These are phyloP conservation scores for Teinopalpus imperialis DNA, from an alignment of 2,888 invertebrate genomes.

Conservation along the genomic window DNA sequence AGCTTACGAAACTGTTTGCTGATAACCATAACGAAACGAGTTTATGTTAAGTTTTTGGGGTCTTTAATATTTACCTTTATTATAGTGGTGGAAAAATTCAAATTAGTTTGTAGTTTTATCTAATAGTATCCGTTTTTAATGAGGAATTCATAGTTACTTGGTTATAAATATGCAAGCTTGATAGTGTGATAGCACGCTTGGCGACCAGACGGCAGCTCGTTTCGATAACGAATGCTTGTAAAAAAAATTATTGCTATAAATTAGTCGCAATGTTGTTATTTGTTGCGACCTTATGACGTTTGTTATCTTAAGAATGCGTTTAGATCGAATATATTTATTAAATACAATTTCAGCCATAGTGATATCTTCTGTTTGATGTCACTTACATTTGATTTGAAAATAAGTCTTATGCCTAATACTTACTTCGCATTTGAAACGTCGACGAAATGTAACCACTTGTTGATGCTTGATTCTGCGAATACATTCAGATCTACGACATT, in stretches of 20 bases:
- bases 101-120: not conserved
- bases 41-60: slow-evolving; percentile 1
- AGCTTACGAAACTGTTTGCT: slow-evolving; percentile 21
- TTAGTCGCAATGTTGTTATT: slow-evolving; percentile 10
- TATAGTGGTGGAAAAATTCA: not conserved
- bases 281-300: slow-evolving; percentile 5
- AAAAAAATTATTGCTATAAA: slow-evolving; percentile 13
- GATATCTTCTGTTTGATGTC: no score
- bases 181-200: slow-evolving; percentile 5
- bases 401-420: no score
- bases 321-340: no score
- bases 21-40: slow-evolving; percentile 16
- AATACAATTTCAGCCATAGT: no score
- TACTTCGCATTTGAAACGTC: no score
- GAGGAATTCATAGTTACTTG: slow-evolving; percentile 2
- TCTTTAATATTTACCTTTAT: slow-evolving; percentile 1
- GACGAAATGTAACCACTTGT: no score
- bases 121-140: slow-evolving; percentile 6
- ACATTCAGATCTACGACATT: no score
- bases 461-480: no score
- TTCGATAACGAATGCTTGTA: slow-evolving; percentile 16
- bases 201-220: slow-evolving; percentile 15
- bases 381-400: no score
- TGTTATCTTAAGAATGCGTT: slow-evolving; percentile 8
- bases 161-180: slow-evolving; percentile 1